Percentiles rank a stretch among this genome's conserved stretches.
phyloP scores from a whole-genome alignment of 2,113 vertebrate genomes.

The Noturus placidus region DNA sequence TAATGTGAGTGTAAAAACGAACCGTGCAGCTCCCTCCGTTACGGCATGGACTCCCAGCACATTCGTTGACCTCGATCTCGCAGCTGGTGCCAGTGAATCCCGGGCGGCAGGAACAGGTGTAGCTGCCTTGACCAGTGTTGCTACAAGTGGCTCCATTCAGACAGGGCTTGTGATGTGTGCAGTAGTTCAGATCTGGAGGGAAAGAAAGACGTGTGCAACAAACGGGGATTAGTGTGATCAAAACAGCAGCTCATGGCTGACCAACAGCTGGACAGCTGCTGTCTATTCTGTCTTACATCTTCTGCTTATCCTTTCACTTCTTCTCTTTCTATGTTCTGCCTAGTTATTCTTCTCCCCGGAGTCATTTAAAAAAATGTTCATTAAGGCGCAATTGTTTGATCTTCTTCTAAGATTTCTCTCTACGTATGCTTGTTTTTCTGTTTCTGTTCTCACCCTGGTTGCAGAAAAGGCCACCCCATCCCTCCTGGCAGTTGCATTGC shows the following conservation, averaged over 20 bases:
- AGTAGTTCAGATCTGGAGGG: constrained; percentile 93
- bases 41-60: constrained; percentile 84
- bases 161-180: constrained; percentile 96
- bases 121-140: constrained; percentile 98
- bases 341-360: constrained; percentile 3
- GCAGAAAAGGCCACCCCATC: constrained; percentile 98
- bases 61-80: constrained; percentile 89
- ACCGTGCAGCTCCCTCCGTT: constrained; percentile 95
- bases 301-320: constrained; percentile 27
- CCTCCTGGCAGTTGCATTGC: constrained; percentile 98
- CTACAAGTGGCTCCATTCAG: constrained; percentile 95
- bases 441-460: constrained; percentile 87
- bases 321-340: constrained; percentile 23
- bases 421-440: neutral
- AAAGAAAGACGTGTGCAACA: constrained; percentile 52
- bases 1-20: constrained; percentile 59
- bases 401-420: neutral
- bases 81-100: constrained; percentile 91
- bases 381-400: neutral
- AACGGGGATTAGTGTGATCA: constrained; percentile 67
- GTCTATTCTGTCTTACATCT: neutral
- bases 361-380: neutral
- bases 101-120: constrained; percentile 91
- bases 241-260: constrained; percentile 56
- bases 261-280: constrained; percentile 49